phyloP scores from a whole-genome alignment of 2,888 invertebrate genomes.

The Acleris emargana region DNA sequence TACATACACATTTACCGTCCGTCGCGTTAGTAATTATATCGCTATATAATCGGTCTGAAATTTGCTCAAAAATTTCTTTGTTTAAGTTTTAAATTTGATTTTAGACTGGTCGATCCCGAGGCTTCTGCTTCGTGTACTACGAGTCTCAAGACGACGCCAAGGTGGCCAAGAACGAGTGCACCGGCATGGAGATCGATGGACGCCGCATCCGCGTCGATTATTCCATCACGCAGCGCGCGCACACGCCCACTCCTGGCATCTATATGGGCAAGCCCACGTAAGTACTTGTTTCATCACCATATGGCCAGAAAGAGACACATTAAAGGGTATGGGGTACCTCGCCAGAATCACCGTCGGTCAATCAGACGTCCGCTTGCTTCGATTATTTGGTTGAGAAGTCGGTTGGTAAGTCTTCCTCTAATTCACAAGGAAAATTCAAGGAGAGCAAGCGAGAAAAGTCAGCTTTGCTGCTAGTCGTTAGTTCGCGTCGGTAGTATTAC shows the following conservation, averaged over 20 bases:
- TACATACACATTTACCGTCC: too few species aligned
- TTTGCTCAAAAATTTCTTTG: background rate
- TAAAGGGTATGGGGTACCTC: too few species aligned
- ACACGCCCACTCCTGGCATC: conserved; percentile 98
- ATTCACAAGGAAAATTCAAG: too few species aligned
- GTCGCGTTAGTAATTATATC: too few species aligned
- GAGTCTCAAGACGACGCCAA: conserved; percentile 94
- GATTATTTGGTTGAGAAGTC: too few species aligned
- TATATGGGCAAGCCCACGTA: conserved; percentile 98
- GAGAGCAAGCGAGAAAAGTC: too few species aligned
- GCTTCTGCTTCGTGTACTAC: conserved; percentile 98
- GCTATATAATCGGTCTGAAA: background rate
- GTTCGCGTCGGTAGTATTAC: too few species aligned
- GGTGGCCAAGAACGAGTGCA: conserved; percentile 96
- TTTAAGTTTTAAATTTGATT: conserved; percentile 39
- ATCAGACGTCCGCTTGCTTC: too few species aligned
- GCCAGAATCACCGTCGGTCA: too few species aligned
- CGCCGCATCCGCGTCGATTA: conserved; percentile 97
- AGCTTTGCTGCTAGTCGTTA: too few species aligned
- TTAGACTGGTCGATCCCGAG: conserved; percentile 95
- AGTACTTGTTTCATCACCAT: conserved; percentile 49
- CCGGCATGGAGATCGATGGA: conserved; percentile 97
- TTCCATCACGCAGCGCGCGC: conserved; percentile 97
- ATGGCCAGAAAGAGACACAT: background rate
- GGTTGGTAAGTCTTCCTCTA: too few species aligned